A percentile compares a stretch with the other conserved stretches of the same genome.
Evolutionary conservation across 2,797 vertebrate species (phyloP).

Genomic region (Neopelma chrysocephalum): DNA sequence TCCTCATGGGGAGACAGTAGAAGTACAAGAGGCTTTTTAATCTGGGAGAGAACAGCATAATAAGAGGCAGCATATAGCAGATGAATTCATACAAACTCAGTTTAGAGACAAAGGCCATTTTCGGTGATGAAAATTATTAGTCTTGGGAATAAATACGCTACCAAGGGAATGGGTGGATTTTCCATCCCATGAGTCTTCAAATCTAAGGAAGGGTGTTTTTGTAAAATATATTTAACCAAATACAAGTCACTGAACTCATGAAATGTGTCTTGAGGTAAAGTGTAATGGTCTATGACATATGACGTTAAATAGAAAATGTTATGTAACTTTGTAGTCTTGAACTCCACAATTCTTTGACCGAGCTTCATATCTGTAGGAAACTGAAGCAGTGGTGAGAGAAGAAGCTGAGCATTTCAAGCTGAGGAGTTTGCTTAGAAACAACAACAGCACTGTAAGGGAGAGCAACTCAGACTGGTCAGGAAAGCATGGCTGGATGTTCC

Average conservation of each 20-base stretch:
- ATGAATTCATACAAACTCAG: neutral
- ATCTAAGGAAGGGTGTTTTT: neutral
- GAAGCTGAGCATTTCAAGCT: neutral
- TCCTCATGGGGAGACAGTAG: neutral
- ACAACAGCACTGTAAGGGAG: neutral
- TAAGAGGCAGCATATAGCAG: neutral
- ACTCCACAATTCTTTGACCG: neutral
- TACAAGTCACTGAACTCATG: neutral
- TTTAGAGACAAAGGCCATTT: constrained; percentile 21
- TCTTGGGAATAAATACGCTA: neutral
- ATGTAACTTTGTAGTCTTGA: neutral
- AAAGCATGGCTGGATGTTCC: neutral
- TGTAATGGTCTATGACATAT: neutral
- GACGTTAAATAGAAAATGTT: neutral
- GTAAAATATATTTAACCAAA: neutral
- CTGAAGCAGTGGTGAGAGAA: neutral
- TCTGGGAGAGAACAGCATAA: neutral
- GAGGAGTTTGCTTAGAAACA: neutral
- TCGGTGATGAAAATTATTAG: neutral
- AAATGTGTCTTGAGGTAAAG: neutral
- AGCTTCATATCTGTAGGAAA: neutral
- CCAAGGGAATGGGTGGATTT: neutral
- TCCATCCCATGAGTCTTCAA: neutral
- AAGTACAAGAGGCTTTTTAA: constrained; percentile 11
- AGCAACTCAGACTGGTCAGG: neutral